These are phyloP conservation scores for Hydrolagus affinis DNA, from an alignment of 2,113 vertebrate genomes.

Conservation along the genomic window DNA sequence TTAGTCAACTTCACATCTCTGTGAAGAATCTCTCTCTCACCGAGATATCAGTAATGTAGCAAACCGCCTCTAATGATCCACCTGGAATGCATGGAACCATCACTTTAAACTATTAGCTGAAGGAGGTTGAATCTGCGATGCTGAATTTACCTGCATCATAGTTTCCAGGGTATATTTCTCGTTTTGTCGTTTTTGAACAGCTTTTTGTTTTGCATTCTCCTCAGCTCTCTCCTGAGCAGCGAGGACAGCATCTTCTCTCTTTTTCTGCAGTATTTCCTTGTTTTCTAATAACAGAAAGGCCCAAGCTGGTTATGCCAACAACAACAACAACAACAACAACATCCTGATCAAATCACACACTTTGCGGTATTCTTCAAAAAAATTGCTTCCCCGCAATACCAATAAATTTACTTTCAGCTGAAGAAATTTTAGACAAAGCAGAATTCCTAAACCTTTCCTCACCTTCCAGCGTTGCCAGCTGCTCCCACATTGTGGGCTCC, in stretches of 20 bases:
- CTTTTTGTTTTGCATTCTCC: slow-evolving; percentile 54
- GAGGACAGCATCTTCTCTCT: slow-evolving; percentile 66
- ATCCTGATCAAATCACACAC: neutral
- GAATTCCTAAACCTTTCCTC: slow-evolving; percentile 34
- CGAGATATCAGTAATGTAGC: no score
- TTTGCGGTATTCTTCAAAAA: neutral
- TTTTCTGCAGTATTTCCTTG: slow-evolving; percentile 59
- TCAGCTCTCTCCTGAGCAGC: slow-evolving; percentile 65
- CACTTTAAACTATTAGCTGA: no score
- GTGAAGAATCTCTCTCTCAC: no score
- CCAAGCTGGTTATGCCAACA: neutral
- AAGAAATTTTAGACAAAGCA: neutral
- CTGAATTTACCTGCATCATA: slow-evolving; percentile 68
- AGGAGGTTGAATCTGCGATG: no score
- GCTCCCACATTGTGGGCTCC: slow-evolving; percentile 62
- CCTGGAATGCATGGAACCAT: no score
- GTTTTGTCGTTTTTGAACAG: slow-evolving; percentile 56
- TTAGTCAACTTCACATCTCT: no score
- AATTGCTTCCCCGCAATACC: neutral
- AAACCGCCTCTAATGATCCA: no score
- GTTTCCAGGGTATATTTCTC: slow-evolving; percentile 69
- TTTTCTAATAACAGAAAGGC: slow-evolving; percentile 50
- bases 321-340: no score
- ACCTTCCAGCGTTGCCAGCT: slow-evolving; percentile 58
- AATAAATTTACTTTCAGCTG: neutral